These are phyloP conservation scores for Lysiphlebus fabarum DNA, from an alignment of 1,140 invertebrate genomes.

Conservation along the genomic window DNA sequence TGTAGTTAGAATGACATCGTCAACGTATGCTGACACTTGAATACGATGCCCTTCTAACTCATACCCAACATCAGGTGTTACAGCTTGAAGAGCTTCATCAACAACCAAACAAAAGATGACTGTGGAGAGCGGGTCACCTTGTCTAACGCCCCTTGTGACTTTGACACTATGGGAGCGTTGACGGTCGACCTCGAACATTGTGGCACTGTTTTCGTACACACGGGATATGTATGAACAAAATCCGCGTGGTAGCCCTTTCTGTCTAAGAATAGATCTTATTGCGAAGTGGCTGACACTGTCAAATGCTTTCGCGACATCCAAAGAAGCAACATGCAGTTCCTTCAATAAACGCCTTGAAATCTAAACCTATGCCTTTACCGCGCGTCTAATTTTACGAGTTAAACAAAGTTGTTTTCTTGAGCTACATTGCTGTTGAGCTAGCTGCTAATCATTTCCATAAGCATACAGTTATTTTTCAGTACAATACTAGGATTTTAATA, in stretches of 20 bases:
- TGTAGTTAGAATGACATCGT: too few species aligned
- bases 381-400: too few species aligned
- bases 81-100: slow-evolving; percentile 17
- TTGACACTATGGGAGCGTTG: background rate
- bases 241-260: slow-evolving; percentile 13
- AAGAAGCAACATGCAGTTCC: slow-evolving; percentile 23
- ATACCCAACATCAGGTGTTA: slow-evolving; percentile 20
- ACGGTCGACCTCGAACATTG: slow-evolving; percentile 13
- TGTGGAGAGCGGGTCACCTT: slow-evolving; percentile 35
- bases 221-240: slow-evolving; percentile 13
- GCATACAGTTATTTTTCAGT: too few species aligned
- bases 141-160: slow-evolving; percentile 25
- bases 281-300: slow-evolving; percentile 19
- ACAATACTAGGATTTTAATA: too few species aligned
- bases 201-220: slow-evolving; percentile 18
- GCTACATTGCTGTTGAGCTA: too few species aligned
- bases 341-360: background rate
- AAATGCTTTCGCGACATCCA: slow-evolving; percentile 30
- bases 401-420: too few species aligned
- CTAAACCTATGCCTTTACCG: too few species aligned
- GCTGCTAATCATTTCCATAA: too few species aligned
- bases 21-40: too few species aligned
- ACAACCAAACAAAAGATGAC: slow-evolving; percentile 28
- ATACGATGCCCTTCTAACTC: too few species aligned
- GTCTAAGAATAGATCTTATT: too few species aligned